phyloP scores from a whole-genome alignment of 2,888 invertebrate genomes.

The Daptonema setosum region DNA sequence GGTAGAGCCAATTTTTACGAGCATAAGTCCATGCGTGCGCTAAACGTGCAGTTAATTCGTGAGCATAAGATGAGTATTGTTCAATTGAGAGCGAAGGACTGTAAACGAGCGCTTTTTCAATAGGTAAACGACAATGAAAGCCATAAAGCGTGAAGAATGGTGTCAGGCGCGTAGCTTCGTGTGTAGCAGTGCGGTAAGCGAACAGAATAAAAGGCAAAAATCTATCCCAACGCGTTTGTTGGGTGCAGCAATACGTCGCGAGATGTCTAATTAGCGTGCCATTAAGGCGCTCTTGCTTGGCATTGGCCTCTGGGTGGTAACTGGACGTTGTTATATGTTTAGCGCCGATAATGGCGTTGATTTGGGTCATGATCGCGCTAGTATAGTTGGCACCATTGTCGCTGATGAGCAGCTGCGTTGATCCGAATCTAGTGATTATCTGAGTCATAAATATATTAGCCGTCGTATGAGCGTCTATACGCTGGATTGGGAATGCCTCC shows the following conservation, averaged over 20 bases:
- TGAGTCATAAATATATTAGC: neutral
- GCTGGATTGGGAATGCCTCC: neutral
- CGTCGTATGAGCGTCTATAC: neutral
- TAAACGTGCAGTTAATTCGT: neutral
- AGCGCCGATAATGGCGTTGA: neutral
- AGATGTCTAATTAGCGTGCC: neutral
- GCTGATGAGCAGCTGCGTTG: neutral
- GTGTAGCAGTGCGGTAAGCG: neutral
- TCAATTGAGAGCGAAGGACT: neutral
- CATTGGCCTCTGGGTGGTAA: neutral
- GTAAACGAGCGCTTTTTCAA: neutral
- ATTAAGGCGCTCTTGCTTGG: neutral
- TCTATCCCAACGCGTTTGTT: neutral
- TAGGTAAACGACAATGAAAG: neutral
- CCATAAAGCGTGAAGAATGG: neutral
- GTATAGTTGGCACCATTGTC: neutral
- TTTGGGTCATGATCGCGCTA: neutral
- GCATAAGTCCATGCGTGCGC: neutral
- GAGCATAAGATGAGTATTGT: neutral
- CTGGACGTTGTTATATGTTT: neutral
- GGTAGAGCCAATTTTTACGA: neutral
- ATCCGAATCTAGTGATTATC: neutral
- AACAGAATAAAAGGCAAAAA: neutral
- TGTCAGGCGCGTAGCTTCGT: neutral
- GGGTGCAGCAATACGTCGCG: neutral